Percentiles rank a stretch among this genome's conserved stretches.
These are phyloP conservation scores for Stictonetta naevosa DNA, from an alignment of 2,113 vertebrate species.

Conservation along the genomic window DNA sequence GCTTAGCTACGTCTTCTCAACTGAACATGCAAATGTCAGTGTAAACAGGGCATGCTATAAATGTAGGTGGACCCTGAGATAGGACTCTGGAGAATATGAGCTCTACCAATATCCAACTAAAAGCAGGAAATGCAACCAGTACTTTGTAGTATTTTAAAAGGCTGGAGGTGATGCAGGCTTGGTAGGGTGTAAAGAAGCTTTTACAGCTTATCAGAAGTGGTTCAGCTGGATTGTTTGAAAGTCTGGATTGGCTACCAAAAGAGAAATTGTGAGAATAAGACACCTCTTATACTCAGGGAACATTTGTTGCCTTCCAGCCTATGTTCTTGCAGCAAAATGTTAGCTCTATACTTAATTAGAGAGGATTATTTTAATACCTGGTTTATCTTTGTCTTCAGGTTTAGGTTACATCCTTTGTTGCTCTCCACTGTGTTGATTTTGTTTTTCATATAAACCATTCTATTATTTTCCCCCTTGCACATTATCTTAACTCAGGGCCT, in stretches of 20 bases:
- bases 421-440: background rate
- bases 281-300: background rate
- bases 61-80: rapidly evolving
- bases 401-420: background rate
- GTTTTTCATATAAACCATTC: background rate
- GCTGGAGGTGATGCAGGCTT: background rate
- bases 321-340: background rate
- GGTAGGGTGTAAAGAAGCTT: background rate
- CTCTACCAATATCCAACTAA: background rate
- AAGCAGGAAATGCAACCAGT: rapidly evolving
- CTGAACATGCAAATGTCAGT: rapidly evolving
- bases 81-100: rapidly evolving
- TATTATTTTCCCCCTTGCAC: background rate
- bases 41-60: rapidly evolving
- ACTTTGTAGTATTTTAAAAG: background rate
- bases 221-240: background rate
- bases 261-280: background rate
- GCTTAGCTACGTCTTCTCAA: background rate
- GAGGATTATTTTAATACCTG: slow-evolving; percentile 6
- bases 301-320: background rate
- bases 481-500: background rate
- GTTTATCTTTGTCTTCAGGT: background rate
- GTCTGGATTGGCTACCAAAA: background rate
- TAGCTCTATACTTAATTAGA: background rate
- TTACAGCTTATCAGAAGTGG: background rate